Base-by-base conservation (phyloP, 2,888 invertebrate species). In the Leptarthrus brevirostris region DNA sequence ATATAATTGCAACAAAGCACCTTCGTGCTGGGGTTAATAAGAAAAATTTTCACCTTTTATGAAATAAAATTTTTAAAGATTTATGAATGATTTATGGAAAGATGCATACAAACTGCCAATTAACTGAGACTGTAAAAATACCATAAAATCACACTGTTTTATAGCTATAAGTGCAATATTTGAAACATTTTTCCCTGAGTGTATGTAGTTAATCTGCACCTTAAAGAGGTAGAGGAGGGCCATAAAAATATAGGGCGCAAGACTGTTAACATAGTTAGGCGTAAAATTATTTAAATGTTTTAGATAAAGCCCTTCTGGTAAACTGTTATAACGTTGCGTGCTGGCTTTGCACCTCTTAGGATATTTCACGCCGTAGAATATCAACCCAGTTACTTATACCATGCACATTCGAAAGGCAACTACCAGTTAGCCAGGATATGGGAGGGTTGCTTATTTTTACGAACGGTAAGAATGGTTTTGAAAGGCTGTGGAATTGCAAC, bases 241-340 rank as follows among this genome's bases (percentile, higher is more conserved):
- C 16, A 18, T 49, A 52, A 49, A 69, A 69, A 52, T 34, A 20
- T 49, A 20, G 52, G 69, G 52, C 52, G 52, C 18, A 34, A 69
- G 34, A 5, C 30, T 69, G 49, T 69, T 69, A 52, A 52, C 34
- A 69, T 30, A 36, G 52, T 6, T 8, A 52, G 30, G 69, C 26
- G 52, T 69, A 69, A 69, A 69, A 69, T 69, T 69, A 69, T 69
- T 69, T 69, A 69, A 69, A 69, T 69, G 69, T 14, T 52, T 69
- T 20, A 69, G 69, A 69, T 69, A 52, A 52, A 18, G 52, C 52
- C 30, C 34, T 36, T 34, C 52, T 26, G 34, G 36, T 30, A 20
- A 36, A 30, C 20, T 69, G 52, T 66, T 66, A 47, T 69, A 69
- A 69, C 30, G 18, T 69, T 69, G 69, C 69, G 69, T 69, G 69